Evolutionary conservation across 2,888 invertebrate genomes (phyloP), one percentile per base, ranked within the genome.

Genomic region (Scotopteryx bipunctaria): DNA sequence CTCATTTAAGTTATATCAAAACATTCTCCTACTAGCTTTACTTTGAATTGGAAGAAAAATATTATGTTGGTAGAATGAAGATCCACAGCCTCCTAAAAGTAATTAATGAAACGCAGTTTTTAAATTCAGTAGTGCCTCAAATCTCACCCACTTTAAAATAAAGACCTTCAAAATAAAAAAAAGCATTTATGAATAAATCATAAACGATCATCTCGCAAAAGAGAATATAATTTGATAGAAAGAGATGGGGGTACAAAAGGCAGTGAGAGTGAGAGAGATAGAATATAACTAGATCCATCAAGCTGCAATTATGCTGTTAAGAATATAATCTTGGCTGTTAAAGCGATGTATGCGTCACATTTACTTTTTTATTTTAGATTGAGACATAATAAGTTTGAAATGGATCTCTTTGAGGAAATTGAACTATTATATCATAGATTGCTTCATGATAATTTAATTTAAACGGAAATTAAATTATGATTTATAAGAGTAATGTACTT

Each of bases 291-390:
- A 74, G 75, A 72, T 67, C 65, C 66, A 69, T 49, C 53, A 66
- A 76, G 71, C 64, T 77, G 71, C 79, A 83, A 85, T 86, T 85
- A 86, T 82, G 78, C 76, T 78, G 84, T 85, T 83, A 75, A 74
- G 71, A 76, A 72, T 76, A 80, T 85, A 83, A 83, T 83, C 80
- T 80, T 64, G 75, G 77, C 78, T 78, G 75, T 73, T 76, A 72
- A 73, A 69, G 73, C 72, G 78, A 70, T 73, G 74, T 67, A 69
- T 76, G 71, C 73, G 73, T 73, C 81, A 81, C 76, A 71, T 83
- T 76, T 76, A 69, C 46, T 67, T 67, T 58, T 64, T 67, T 66
- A 58, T 59, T 35, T 61, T 58, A 59, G 66, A 76, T 79, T 77
- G 69, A 76, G 76, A 69, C 56, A 45, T 61, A 61, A 48, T 56